phyloP scores from a whole-genome alignment of 1,140 invertebrate species.

The Drosophila bipectinata region DNA sequence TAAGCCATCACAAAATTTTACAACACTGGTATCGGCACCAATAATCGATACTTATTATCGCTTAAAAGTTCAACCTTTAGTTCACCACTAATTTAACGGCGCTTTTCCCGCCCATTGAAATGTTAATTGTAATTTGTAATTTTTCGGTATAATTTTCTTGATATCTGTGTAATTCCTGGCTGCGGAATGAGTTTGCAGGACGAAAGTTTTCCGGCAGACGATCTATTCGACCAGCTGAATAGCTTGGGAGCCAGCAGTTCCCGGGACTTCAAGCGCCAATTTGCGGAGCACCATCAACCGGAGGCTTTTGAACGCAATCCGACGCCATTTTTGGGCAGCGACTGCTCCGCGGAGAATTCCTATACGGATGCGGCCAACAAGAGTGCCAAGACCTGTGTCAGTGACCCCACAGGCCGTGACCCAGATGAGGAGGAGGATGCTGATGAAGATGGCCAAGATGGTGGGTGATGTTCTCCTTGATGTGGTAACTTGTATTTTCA shows the following conservation, averaged over 20 bases:
- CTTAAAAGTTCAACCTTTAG: not conserved
- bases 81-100: not conserved
- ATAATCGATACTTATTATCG: not conserved
- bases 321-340: conserved; percentile 58
- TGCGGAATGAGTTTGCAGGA: conserved; percentile 53
- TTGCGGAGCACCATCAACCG: conserved; percentile 35
- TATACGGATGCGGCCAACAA: conserved; percentile 42
- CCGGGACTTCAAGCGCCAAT: conserved; percentile 24
- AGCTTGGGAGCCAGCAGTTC: not conserved
- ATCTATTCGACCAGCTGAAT: conserved; percentile 54
- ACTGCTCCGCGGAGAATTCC: conserved; percentile 41
- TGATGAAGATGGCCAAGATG: conserved; percentile 19
- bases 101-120: not conserved
- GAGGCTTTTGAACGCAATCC: conserved; percentile 37
- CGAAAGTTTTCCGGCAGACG: conserved; percentile 62
- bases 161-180: not conserved
- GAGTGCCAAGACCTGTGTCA: conserved; percentile 62
- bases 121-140: not conserved
- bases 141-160: not conserved
- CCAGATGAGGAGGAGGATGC: conserved; percentile 33
- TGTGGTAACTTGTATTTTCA: not conserved
- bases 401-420: conserved; percentile 51
- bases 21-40: not conserved
- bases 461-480: not conserved
- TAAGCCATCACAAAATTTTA: not conserved